Evolutionary conservation across 2,113 vertebrate genomes (phyloP).

Genomic region (Cyanocitta stelleri): DNA sequence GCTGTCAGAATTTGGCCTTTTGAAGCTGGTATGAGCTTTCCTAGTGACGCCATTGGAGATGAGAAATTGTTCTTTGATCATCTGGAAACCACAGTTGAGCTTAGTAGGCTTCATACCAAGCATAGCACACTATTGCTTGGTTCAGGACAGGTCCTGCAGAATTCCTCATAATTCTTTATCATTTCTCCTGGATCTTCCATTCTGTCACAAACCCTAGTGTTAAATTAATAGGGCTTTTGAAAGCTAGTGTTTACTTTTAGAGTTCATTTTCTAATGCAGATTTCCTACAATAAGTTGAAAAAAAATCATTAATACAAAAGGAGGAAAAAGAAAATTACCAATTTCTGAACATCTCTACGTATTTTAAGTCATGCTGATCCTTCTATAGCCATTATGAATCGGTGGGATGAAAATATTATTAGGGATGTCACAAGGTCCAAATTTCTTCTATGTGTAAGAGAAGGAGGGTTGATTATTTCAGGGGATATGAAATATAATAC

Average conservation of each 20-base stretch:
- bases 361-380: not conserved
- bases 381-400: not conserved
- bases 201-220: not conserved
- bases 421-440: not conserved
- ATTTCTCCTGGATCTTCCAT: not conserved
- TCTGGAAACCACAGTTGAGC: not conserved
- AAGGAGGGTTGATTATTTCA: not conserved
- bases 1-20: slow-evolving; percentile 1
- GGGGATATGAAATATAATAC: not conserved
- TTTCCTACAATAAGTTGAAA: not conserved
- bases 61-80: slow-evolving; percentile 16
- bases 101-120: not conserved
- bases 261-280: not conserved
- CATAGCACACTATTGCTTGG: not conserved
- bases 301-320: not conserved
- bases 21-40: slow-evolving; percentile 13
- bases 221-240: not conserved
- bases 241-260: not conserved
- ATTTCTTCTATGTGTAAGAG: not conserved
- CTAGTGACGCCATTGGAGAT: not conserved
- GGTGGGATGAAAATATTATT: not conserved
- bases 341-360: not conserved
- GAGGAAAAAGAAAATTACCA: not conserved
- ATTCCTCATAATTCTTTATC: not conserved
- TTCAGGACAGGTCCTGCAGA: not conserved